phyloP scores from a whole-genome alignment of 2,888 invertebrate species.

The Synanthedon tipuliformis region DNA sequence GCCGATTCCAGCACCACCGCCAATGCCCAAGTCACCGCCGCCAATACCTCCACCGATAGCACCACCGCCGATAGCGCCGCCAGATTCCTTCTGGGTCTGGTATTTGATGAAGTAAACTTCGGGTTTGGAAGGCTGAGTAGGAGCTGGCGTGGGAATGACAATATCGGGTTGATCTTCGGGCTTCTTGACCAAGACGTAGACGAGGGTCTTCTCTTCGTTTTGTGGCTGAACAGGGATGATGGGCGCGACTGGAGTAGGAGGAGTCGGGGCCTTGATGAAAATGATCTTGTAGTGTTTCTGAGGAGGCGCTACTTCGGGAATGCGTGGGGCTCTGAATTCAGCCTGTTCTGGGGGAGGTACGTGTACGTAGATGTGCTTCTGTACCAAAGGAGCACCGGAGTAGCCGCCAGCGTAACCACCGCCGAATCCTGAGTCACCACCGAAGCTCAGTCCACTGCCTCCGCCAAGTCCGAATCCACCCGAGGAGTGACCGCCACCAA shows the following conservation, averaged over 20 bases:
- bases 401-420: conserved; percentile 57
- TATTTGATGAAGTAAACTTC: conserved; percentile 92
- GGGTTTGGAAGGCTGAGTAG: conserved; percentile 88
- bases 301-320: conserved; percentile 75
- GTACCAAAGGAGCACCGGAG: conserved; percentile 74
- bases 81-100: conserved; percentile 74
- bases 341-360: conserved; percentile 91
- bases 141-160: conserved; percentile 79
- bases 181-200: conserved; percentile 89
- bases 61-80: conserved; percentile 37
- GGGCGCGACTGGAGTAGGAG: conserved; percentile 84
- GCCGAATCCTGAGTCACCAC: conserved; percentile 40
- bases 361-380: conserved; percentile 91
- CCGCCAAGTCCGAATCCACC: conserved; percentile 25
- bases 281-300: conserved; percentile 94
- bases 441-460: conserved; percentile 22
- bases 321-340: conserved; percentile 74
- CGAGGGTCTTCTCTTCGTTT: conserved; percentile 89
- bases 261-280: conserved; percentile 91
- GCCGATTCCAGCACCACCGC: conserved; percentile 23
- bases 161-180: conserved; percentile 88
- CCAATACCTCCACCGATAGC: conserved; percentile 35
- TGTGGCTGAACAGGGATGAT: conserved; percentile 83
- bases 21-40: conserved; percentile 29
- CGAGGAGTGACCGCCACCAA: conserved; percentile 13